Conservation (phyloP, 2,797 vertebrate species). For the Mycteria americana region DNA sequence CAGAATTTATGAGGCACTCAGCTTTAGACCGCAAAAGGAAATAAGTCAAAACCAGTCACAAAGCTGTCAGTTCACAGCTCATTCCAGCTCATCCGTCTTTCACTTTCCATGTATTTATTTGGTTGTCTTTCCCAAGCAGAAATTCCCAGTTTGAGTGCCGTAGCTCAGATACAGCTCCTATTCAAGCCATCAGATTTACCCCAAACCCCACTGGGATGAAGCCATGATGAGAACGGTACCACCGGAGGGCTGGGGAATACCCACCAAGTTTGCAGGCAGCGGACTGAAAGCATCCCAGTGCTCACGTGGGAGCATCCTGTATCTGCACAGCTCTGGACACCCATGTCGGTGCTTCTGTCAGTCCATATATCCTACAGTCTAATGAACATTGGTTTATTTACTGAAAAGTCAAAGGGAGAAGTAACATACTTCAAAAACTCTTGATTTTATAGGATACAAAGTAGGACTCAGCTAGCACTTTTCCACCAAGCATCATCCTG, state of each 20-base stretch:
- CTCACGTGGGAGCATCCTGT: background rate
- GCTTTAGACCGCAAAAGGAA: background rate
- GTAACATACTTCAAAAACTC: background rate
- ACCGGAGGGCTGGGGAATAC: background rate
- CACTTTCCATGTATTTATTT: constrained; percentile 3
- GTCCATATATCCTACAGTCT: background rate
- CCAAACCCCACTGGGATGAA: background rate
- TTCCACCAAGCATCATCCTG: background rate
- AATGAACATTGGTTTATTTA: background rate
- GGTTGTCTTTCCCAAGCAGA: background rate
- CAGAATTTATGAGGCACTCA: background rate
- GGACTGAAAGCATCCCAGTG: background rate
- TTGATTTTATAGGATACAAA: background rate
- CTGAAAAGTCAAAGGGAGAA: background rate
- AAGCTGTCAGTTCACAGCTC: constrained; percentile 23
- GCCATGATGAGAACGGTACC: background rate
- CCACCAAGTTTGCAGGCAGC: background rate
- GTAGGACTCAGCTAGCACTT: background rate
- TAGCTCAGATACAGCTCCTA: background rate
- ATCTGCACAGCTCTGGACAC: background rate
- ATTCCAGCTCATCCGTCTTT: background rate
- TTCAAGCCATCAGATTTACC: background rate
- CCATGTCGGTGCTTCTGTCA: rapidly evolving
- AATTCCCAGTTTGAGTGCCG: background rate
- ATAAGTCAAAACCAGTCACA: background rate